Conservation (phyloP, 2,797 vertebrate genomes). For the Uromys caudimaculatus region DNA sequence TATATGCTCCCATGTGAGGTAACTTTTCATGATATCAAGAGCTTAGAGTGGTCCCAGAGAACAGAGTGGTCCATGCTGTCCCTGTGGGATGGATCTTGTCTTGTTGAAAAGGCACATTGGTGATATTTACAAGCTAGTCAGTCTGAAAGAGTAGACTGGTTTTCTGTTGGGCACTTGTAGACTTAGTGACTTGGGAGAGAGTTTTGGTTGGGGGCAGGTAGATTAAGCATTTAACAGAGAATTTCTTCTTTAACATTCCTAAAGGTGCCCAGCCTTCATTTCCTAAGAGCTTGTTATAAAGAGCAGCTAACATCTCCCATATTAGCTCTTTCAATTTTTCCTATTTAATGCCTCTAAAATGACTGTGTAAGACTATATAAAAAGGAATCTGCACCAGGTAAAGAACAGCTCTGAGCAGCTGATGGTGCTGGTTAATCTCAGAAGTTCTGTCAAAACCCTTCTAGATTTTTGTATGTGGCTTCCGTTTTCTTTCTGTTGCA, state of each 20-base stretch:
- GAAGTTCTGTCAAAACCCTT: neutral
- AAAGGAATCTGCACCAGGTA: neutral
- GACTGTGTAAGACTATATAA: neutral
- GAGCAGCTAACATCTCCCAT: neutral
- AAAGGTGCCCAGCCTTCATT: neutral
- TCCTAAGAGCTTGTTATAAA: neutral
- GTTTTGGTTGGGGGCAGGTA: neutral
- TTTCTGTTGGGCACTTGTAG: neutral
- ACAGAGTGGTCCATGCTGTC: neutral
- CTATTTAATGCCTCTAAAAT: neutral
- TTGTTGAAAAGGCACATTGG: neutral
- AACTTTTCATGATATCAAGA: neutral
- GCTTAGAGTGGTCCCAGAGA: neutral
- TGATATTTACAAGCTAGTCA: neutral
- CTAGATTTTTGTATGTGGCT: neutral
- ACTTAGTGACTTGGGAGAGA: slow-evolving; percentile 15
- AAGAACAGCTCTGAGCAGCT: neutral
- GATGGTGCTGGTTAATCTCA: neutral
- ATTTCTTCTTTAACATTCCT: neutral
- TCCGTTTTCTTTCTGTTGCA: neutral
- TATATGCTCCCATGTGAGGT: too few species aligned
- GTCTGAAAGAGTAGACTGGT: neutral
- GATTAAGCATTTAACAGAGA: neutral
- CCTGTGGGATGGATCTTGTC: neutral
- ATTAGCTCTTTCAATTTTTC: slow-evolving; percentile 8